These are phyloP conservation scores for Cheilosia vulpina DNA, from an alignment of 2,888 invertebrate species.

Conservation along the genomic window DNA sequence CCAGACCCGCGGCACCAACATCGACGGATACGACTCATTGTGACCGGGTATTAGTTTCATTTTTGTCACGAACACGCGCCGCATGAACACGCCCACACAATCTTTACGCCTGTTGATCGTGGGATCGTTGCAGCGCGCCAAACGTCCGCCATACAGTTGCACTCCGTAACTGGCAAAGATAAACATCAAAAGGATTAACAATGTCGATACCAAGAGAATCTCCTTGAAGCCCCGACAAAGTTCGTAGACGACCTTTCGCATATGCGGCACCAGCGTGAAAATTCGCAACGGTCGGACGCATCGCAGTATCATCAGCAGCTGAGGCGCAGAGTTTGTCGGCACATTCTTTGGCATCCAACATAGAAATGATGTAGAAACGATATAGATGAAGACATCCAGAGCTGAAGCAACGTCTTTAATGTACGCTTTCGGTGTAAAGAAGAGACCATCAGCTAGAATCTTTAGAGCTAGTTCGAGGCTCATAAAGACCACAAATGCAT, in stretches of 20 bases:
- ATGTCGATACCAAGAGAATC: slow-evolving; percentile 97
- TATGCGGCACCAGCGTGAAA: slow-evolving; percentile 99
- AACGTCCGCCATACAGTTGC: slow-evolving; percentile 97
- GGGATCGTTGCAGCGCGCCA: slow-evolving; percentile 98
- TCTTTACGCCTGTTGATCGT: slow-evolving; percentile 91
- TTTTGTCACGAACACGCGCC: slow-evolving; percentile 98
- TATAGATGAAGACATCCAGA: slow-evolving; percentile 98
- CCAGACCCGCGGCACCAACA: slow-evolving; percentile 98
- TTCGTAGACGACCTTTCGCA: slow-evolving; percentile 99
- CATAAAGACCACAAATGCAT: slow-evolving; percentile 99
- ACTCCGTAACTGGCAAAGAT: slow-evolving; percentile 99
- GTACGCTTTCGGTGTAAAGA: slow-evolving; percentile 99
- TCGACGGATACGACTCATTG: slow-evolving; percentile 95
- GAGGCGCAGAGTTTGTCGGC: slow-evolving; percentile 96
- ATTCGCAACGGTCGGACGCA: slow-evolving; percentile 98
- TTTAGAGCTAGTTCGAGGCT: slow-evolving; percentile 97
- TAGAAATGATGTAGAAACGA: slow-evolving; percentile 97
- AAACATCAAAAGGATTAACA: slow-evolving; percentile 98
- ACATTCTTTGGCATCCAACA: slow-evolving; percentile 97
- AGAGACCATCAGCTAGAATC: slow-evolving; percentile 97
- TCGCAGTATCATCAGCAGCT: slow-evolving; percentile 97
- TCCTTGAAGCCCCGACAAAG: slow-evolving; percentile 99
- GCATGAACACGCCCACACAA: slow-evolving; percentile 95
- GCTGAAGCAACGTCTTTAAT: slow-evolving; percentile 98
- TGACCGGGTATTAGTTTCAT: slow-evolving; percentile 95